Evolutionary conservation across 1,140 invertebrate genomes (phyloP).

Genomic region (Adoxophyes honmai): DNA sequence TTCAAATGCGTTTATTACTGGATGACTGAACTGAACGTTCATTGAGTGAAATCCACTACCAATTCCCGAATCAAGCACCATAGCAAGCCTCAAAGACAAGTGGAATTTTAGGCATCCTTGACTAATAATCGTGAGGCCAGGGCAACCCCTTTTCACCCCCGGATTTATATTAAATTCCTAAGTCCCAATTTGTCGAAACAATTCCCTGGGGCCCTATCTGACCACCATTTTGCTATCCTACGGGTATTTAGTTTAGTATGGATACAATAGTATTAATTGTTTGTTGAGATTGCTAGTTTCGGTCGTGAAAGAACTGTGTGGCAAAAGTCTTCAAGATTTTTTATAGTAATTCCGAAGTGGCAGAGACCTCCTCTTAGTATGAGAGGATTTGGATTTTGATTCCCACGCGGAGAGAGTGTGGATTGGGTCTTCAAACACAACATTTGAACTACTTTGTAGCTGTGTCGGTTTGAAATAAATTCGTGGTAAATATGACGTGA

Average conservation of each 20-base stretch:
- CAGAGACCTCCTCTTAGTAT: too few species aligned
- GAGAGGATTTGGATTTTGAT: too few species aligned
- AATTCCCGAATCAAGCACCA: neutral
- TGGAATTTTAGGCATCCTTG: conserved; percentile 35
- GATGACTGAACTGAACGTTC: too few species aligned
- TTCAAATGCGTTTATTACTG: too few species aligned
- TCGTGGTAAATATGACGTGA: too few species aligned
- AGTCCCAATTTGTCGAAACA: conserved; percentile 66
- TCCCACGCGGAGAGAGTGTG: too few species aligned
- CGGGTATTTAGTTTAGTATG: neutral
- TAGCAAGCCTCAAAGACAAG: conserved; percentile 11
- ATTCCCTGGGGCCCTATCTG: conserved; percentile 43
- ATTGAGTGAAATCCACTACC: neutral
- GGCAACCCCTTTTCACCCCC: conserved; percentile 60
- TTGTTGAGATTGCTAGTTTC: neutral
- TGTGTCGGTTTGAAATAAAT: too few species aligned
- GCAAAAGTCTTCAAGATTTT: too few species aligned
- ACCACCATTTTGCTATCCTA: conserved; percentile 50
- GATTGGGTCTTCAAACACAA: too few species aligned
- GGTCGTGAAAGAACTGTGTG: too few species aligned
- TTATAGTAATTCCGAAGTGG: too few species aligned
- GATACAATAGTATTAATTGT: conserved; percentile 4
- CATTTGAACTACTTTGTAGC: too few species aligned
- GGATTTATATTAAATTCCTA: conserved; percentile 74
- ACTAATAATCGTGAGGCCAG: conserved; percentile 57